Base-by-base conservation (phyloP, 1,140 invertebrate species). In the Diabrotica virgifera region DNA sequence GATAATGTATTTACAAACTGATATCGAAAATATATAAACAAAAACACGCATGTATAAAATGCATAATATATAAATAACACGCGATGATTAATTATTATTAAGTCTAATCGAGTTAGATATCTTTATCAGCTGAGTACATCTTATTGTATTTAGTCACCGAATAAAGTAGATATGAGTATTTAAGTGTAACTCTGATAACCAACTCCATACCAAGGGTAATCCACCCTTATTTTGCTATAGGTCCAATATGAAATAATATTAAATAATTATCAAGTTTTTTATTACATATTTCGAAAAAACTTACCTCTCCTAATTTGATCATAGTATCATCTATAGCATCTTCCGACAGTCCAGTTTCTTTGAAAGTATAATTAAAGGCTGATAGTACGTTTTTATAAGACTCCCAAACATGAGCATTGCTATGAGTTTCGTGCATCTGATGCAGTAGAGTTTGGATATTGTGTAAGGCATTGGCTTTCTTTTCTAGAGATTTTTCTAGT, bases 241-340 rank as follows among this genome's bases (percentile, higher is more conserved):
- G n/a, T n/a, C 35, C 50, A 54, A 62, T 12, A 54, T 14, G 8
- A 13, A 7, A 51, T 35, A 56, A 36, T 58, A 24, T 60, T 54
- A 11, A 24, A 12, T 52, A 11, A 56, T 52, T 56, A 62, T 24
- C 10, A 61, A 9, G n/a, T n/a, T n/a, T n/a, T n/a, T n/a, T n/a
- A n/a, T n/a, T n/a, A n/a, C n/a, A n/a, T 12, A 62, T 60, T 24
- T 24, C 24, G 24, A 67, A 65, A 5, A 0, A 51, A 6, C 13
- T 69, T 71, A 80, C 78, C 62, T 81, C 79, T 72, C 77, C 76
- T 35, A 82, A 65, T 68, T 81, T 72, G 5, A 74, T 53, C 75
- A 82, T 77, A 5, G 80, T 80, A 61, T 80, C 73, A 55, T 78
- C 75, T n/a, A 81, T 75, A 36, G 72, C 71, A 52, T 82, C 81